Evolutionary conservation across 2,888 invertebrate genomes (phyloP).

Genomic region (Chironomus riparius): DNA sequence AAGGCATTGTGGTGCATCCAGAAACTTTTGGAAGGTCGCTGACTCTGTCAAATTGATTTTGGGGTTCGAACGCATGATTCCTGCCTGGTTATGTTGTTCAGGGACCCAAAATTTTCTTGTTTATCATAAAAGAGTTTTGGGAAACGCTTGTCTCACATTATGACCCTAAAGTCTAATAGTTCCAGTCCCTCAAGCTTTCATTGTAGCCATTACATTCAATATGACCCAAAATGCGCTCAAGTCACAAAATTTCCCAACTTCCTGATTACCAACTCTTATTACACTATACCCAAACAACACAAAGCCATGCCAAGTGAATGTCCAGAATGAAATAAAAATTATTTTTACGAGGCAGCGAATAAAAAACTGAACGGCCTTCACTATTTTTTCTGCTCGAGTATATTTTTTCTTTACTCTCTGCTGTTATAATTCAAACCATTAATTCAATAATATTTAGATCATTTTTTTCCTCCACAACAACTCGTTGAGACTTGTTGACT

Average conservation of each 20-base stretch:
- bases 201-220: no score
- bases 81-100: no score
- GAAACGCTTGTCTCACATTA: no score
- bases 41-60: no score
- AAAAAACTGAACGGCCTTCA: constrained; percentile 24
- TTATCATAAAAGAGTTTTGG: no score
- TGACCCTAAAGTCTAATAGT: no score
- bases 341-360: constrained; percentile 4
- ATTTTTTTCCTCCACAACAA: neutral
- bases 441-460: constrained; percentile 7
- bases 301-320: constrained; percentile 19
- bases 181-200: no score
- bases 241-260: neutral
- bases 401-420: neutral
- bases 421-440: neutral
- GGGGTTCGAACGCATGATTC: no score
- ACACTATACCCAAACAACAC: neutral
- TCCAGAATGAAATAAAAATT: constrained; percentile 3
- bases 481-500: neutral
- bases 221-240: neutral
- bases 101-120: no score
- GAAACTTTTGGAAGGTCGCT: no score
- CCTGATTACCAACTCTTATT: no score
- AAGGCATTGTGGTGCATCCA: no score
- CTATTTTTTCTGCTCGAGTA: constrained; percentile 7